Base-by-base conservation (phyloP, 1,140 invertebrate species). In the Araneus ventricosus region DNA sequence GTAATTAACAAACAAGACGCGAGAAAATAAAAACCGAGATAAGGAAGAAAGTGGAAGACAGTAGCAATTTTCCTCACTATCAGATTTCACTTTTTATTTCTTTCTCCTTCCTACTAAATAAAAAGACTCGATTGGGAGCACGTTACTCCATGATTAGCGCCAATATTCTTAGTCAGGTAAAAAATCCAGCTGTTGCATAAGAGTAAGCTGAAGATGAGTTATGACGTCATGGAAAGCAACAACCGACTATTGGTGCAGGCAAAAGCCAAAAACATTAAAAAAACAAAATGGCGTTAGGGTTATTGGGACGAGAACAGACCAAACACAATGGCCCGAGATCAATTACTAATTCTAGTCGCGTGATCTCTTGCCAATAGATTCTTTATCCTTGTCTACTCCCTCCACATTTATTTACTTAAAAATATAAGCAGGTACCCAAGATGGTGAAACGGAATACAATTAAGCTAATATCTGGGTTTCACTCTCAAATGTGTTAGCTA, bases 341-440 rank as follows among this genome's bases (percentile, higher is more conserved):
- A 41, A 91, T 91, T 91, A 91, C 45, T 63, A 17, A 91, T 91
- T 91, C 89, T 17, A 30, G 34, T 84, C 89, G 89, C 57, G 89
- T 84, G 52, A 57, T 41, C 52, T n/a, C 22, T 27, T 57, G 84
- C 52, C 79, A 59, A 91, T 91, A 34, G 79, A 91, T 91, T 84
- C 22, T 84, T 91, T 45, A 75, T 34, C 70, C 34, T 34, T 37
- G 70, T 75, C 70, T 75, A 34, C 70, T 75, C 14, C 30, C 30
- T 75, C 30, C 4, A 34, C 14, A 30, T 70, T 70, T 70, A 70
- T 70, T 30, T 70, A 17, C 30, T 37, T 27, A 84, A 20, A 80
- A 45, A n/a, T 45, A 27, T n/a, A 14, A 27, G 10, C 41, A 45
- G 39, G 1, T 27, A 45, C n/a, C n/a, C 17, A 45, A 4, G 27